These are phyloP conservation scores for Engraulis encrasicolus DNA, from an alignment of 2,113 vertebrate species.

Conservation along the genomic window DNA sequence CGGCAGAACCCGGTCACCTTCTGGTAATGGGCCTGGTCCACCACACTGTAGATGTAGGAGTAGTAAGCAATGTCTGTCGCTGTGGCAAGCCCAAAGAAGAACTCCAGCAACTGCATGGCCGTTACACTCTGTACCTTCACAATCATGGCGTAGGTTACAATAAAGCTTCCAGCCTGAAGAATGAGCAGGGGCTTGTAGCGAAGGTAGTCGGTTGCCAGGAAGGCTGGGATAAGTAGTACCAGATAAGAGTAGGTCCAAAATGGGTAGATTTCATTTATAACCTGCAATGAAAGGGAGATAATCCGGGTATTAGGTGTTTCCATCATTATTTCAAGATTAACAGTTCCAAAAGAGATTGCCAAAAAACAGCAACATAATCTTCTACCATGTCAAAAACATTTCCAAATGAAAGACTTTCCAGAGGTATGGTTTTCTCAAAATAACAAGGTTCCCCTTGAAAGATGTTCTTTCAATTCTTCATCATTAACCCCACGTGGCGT, in stretches of 20 bases:
- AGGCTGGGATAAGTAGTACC: constrained; percentile 86
- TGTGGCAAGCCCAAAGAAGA: constrained; percentile 88
- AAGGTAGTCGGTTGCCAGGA: constrained; percentile 93
- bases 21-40: constrained; percentile 83
- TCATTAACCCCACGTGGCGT: too few relatives aligned
- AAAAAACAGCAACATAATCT: not conserved
- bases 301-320: not conserved
- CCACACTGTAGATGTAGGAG: constrained; percentile 94
- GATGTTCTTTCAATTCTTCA: too few relatives aligned
- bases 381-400: not conserved
- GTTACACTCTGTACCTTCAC: constrained; percentile 78
- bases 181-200: constrained; percentile 91
- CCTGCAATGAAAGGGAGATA: constrained; percentile 67
- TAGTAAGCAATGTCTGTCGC: constrained; percentile 92
- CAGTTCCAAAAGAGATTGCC: not conserved
- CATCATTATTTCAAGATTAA: not conserved
- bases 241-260: constrained; percentile 96
- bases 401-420: not conserved
- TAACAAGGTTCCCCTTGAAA: too few relatives aligned
- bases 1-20: constrained; percentile 91
- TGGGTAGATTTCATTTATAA: constrained; percentile 91
- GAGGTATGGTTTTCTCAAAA: not conserved
- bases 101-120: constrained; percentile 87
- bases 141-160: constrained; percentile 87
- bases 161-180: constrained; percentile 87